Percentiles rank a stretch among this genome's conserved stretches.
These are phyloP conservation scores for Solea solea DNA, from an alignment of 2,113 vertebrate genomes.

Conservation along the genomic window DNA sequence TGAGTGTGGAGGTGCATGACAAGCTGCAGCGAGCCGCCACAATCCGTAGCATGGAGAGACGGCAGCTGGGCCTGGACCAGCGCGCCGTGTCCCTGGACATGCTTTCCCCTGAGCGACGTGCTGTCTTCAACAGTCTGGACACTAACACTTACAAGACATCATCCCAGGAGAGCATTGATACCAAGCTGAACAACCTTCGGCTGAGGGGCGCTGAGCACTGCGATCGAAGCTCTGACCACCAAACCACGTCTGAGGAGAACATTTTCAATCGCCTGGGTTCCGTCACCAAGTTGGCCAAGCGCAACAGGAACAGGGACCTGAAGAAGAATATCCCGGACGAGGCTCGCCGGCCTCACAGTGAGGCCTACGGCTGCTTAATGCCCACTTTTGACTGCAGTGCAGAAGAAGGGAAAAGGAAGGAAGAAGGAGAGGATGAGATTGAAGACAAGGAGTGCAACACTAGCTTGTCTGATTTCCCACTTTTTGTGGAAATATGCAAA, in stretches of 20 bases:
- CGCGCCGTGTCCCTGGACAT: slow-evolving; percentile 93
- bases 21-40: slow-evolving; percentile 95
- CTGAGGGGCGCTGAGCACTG: slow-evolving; percentile 83
- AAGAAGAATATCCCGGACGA: slow-evolving; percentile 92
- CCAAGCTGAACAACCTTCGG: slow-evolving; percentile 91
- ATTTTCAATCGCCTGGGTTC: slow-evolving; percentile 93
- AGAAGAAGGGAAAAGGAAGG: slow-evolving; percentile 76
- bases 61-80: slow-evolving; percentile 92
- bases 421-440: slow-evolving; percentile 83
- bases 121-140: slow-evolving; percentile 89
- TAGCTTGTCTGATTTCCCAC: slow-evolving; percentile 86
- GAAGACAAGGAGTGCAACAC: slow-evolving; percentile 89
- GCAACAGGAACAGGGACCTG: slow-evolving; percentile 88
- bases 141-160: slow-evolving; percentile 88
- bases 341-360: slow-evolving; percentile 86
- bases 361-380: slow-evolving; percentile 85
- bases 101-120: slow-evolving; percentile 91
- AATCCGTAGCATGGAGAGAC: slow-evolving; percentile 93
- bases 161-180: slow-evolving; percentile 95
- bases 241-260: slow-evolving; percentile 92
- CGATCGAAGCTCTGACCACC: slow-evolving; percentile 74
- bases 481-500: slow-evolving; percentile 84
- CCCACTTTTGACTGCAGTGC: slow-evolving; percentile 86
- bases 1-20: slow-evolving; percentile 95
- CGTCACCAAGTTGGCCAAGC: slow-evolving; percentile 87